phyloP scores from a whole-genome alignment of 2,113 vertebrate genomes.

The Pao palembangensis region DNA sequence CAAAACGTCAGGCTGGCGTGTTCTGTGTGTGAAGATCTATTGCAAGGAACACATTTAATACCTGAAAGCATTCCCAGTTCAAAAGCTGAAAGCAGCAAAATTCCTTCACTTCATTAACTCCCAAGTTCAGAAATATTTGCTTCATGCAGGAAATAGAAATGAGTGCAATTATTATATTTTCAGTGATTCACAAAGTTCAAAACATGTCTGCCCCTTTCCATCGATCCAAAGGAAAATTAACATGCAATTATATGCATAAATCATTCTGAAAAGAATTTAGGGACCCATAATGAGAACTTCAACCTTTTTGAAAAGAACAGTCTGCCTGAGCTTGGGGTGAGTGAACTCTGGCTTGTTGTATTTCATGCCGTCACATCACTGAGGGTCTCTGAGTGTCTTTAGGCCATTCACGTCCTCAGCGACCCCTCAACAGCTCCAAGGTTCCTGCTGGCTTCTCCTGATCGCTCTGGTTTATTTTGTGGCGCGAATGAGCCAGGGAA shows the following conservation, averaged over 20 bases:
- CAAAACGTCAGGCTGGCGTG: background rate
- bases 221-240: background rate
- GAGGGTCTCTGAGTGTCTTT: conserved; percentile 55
- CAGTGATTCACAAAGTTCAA: background rate
- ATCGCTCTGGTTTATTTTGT: conserved; percentile 56
- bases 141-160: no score
- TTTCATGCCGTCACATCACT: conserved; percentile 69
- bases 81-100: background rate
- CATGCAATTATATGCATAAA: conserved; percentile 14
- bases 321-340: conserved; percentile 47
- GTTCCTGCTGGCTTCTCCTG: conserved; percentile 54
- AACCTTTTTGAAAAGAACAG: conserved; percentile 60
- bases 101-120: background rate
- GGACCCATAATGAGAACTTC: conserved; percentile 31
- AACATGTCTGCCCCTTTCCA: background rate
- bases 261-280: conserved; percentile 33
- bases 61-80: no score
- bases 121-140: background rate
- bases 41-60: no score
- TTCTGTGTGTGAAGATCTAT: background rate
- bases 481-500: conserved; percentile 60
- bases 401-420: conserved; percentile 53
- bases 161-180: background rate
- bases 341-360: conserved; percentile 65
- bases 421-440: conserved; percentile 45